These are phyloP conservation scores for Tetramorium bicarinatum DNA, from an alignment of 2,888 invertebrate species.

Conservation along the genomic window DNA sequence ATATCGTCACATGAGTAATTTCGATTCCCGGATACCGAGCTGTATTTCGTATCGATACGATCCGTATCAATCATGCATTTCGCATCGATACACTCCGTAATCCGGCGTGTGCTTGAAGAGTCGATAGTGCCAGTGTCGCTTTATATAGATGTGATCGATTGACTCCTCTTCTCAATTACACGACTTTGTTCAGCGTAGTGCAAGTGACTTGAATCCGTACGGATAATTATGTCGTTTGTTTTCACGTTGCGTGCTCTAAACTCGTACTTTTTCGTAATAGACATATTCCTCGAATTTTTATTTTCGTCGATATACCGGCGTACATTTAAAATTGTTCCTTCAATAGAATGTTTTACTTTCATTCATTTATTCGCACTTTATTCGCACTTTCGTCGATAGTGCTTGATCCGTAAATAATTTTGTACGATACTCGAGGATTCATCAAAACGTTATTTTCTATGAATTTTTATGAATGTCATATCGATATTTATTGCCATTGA, in stretches of 20 bases:
- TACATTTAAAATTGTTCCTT: not conserved
- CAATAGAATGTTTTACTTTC: constrained; percentile 3
- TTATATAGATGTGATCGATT: constrained; percentile 8
- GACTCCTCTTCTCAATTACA: not conserved
- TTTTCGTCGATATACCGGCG: not conserved
- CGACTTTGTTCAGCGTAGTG: constrained; percentile 5
- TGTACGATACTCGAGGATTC: not conserved
- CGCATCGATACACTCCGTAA: constrained; percentile 1
- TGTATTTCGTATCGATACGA: not conserved
- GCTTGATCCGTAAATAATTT: not conserved
- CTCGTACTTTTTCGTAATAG: not conserved
- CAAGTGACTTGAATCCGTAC: constrained; percentile 18
- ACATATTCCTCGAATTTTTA: not conserved
- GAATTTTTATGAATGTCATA: constrained; percentile 25
- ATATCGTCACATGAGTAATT: constrained; percentile 19
- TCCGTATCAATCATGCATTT: not conserved
- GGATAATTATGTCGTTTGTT: not conserved
- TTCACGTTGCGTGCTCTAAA: not conserved
- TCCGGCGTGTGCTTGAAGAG: not conserved
- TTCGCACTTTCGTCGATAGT: not conserved
- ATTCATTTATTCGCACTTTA: not conserved
- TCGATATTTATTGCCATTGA: constrained; percentile 29
- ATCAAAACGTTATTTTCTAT: constrained; percentile 9
- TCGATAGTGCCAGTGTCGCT: constrained; percentile 43
- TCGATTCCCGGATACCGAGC: not conserved